A percentile compares a stretch with the other conserved stretches of the same genome.
Conservation (phyloP, 1,140 invertebrate species). For the Drosophila trapezifrons region DNA sequence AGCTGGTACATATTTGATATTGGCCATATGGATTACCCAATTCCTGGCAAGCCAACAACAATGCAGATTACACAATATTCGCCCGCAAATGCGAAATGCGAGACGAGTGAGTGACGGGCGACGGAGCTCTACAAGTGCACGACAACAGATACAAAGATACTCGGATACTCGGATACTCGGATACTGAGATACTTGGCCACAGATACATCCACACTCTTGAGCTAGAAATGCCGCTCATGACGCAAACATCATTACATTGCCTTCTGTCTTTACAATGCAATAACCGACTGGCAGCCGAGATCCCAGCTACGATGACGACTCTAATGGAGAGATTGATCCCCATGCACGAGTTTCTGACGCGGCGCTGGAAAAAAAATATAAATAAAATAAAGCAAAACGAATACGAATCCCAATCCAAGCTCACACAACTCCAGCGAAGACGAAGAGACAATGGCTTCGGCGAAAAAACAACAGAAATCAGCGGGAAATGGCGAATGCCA, state of each 20-base stretch:
- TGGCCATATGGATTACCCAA: conserved; percentile 49
- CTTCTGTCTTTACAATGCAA: conserved; percentile 53
- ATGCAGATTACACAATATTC: conserved; percentile 49
- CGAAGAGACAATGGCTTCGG: conserved; percentile 49
- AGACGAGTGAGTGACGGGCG: conserved; percentile 42
- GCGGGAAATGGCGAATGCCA: conserved; percentile 50
- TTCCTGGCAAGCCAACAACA: conserved; percentile 34
- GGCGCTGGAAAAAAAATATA: conserved; percentile 17
- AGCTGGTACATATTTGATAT: conserved; percentile 39
- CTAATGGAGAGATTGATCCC: conserved; percentile 56
- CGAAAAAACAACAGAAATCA: conserved; percentile 43
- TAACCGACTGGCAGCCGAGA: conserved; percentile 26
- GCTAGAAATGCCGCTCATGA: conserved; percentile 49
- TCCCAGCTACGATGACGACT: conserved; percentile 29
- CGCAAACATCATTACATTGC: conserved; percentile 58
- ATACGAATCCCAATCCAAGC: conserved; percentile 21
- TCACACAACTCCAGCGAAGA: conserved; percentile 9
- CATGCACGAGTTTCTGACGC: conserved; percentile 55
- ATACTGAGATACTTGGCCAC: conserved; percentile 12
- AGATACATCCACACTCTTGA: conserved; percentile 39
- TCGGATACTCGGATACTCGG: conserved; percentile 22
- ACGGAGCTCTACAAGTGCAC: conserved; percentile 54
- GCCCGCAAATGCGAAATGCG: conserved; percentile 45
- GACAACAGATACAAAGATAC: conserved; percentile 47
- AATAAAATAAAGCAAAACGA: conserved; percentile 27